Percentiles rank a stretch among this genome's conserved stretches.
Conservation (phyloP, 2,797 vertebrate species). For the Chaunax sp. region DNA sequence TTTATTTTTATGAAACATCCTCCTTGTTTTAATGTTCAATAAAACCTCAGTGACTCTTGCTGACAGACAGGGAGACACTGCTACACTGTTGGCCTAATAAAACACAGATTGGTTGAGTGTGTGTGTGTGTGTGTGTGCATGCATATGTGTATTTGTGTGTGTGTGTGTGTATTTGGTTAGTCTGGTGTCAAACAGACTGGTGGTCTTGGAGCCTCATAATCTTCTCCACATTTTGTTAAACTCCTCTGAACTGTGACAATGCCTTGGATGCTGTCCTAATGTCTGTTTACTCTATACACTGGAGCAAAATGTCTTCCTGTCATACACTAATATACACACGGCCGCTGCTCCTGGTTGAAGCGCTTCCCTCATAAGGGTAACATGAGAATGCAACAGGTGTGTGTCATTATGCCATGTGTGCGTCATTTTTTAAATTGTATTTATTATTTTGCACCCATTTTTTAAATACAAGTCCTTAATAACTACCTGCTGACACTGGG, state of each 20-base stretch:
- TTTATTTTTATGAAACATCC: conserved; percentile 20
- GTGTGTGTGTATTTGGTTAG: conserved; percentile 49
- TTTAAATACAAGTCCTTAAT: background rate
- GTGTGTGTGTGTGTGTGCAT: conserved; percentile 25
- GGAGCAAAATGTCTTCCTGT: conserved; percentile 34
- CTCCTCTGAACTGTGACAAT: conserved; percentile 65
- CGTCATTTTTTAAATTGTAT: too few relatives aligned
- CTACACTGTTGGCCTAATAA: conserved; percentile 60
- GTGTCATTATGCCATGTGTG: too few relatives aligned
- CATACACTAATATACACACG: conserved; percentile 33
- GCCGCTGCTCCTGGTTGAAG: conserved; percentile 8
- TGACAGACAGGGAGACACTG: conserved; percentile 39
- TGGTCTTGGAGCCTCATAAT: conserved; percentile 63
- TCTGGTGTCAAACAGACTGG: conserved; percentile 63
- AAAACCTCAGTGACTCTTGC: conserved; percentile 57
- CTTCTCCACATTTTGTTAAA: conserved; percentile 61
- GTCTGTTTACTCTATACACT: conserved; percentile 48
- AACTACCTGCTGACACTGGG: conserved; percentile 2
- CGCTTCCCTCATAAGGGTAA: too few relatives aligned
- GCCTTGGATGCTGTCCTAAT: conserved; percentile 52
- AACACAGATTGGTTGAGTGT: conserved; percentile 53
- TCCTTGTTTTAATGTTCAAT: conserved; percentile 42
- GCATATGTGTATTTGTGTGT: conserved; percentile 35
- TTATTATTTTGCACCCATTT: background rate
- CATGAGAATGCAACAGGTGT: too few relatives aligned